A percentile compares a stretch with the other conserved stretches of the same genome.
Evolutionary conservation across 2,888 invertebrate genomes (phyloP).

Genomic region (Polymixis lichenea): DNA sequence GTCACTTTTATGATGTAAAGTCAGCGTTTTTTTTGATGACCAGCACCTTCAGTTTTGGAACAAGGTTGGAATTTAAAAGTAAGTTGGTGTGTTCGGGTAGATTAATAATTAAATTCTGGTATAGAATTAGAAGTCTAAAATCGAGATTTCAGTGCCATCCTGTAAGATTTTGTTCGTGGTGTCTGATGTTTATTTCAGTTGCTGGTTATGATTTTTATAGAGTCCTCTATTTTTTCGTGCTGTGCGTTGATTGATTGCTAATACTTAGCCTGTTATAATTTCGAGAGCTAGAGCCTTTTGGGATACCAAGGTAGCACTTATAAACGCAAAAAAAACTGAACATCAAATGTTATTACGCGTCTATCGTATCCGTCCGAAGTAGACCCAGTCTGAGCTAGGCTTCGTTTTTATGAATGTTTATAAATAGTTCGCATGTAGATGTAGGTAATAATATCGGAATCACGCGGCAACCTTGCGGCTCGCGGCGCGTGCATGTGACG

Average conservation of each 20-base stretch:
- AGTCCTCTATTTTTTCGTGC: background rate
- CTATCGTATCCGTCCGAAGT: constrained; percentile 16
- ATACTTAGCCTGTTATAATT: background rate
- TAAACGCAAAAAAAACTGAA: background rate
- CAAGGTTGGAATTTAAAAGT: constrained; percentile 6
- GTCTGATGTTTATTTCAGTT: background rate
- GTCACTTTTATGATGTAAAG: constrained; percentile 55
- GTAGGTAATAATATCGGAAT: constrained; percentile 59
- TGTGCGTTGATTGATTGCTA: background rate
- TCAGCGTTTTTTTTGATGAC: constrained; percentile 52
- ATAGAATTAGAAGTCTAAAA: background rate
- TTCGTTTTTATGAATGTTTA: constrained; percentile 50
- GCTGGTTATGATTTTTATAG: background rate
- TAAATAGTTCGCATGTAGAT: constrained; percentile 54
- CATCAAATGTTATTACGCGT: constrained; percentile 4
- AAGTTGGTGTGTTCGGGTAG: background rate
- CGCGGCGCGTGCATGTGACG: constrained; percentile 73
- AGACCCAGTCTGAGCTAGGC: constrained; percentile 43
- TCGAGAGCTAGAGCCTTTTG: background rate
- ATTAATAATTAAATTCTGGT: background rate
- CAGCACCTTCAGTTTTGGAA: constrained; percentile 14
- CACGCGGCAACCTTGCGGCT: constrained; percentile 66
- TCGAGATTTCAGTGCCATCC: background rate
- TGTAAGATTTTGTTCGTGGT: background rate
- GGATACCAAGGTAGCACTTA: too few relatives aligned